These are phyloP conservation scores for Leucophenga varia DNA, from an alignment of 1,140 invertebrate species.

Conservation along the genomic window DNA sequence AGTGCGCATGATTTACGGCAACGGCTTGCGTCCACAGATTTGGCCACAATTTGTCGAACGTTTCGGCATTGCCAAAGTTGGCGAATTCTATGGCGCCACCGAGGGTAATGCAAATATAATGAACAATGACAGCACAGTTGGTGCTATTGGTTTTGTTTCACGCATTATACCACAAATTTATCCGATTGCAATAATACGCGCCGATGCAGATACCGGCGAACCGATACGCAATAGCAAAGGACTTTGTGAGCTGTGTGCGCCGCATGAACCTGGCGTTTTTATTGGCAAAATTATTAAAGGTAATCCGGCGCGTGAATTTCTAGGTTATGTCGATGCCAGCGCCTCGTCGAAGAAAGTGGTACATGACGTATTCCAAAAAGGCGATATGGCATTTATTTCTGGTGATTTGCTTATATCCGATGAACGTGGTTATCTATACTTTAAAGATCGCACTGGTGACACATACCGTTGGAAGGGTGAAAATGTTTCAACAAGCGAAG, in stretches of 20 bases:
- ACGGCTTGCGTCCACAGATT: conserved; percentile 92
- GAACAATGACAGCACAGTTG: conserved; percentile 88
- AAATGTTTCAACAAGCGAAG: conserved; percentile 97
- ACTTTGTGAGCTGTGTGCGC: conserved; percentile 72
- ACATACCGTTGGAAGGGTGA: conserved; percentile 98
- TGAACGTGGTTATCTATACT: conserved; percentile 91
- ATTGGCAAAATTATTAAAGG: conserved; percentile 91
- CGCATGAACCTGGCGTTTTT: conserved; percentile 92
- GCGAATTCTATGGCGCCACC: conserved; percentile 96
- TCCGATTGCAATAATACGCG: conserved; percentile 88
- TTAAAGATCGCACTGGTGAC: conserved; percentile 95
- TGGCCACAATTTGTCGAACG: conserved; percentile 90
- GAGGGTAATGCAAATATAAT: conserved; percentile 97
- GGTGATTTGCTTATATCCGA: conserved; percentile 92
- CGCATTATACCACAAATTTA: conserved; percentile 80
- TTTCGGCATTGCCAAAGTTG: conserved; percentile 82
- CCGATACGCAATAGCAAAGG: conserved; percentile 77
- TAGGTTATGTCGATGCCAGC: conserved; percentile 89
- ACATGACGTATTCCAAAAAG: conserved; percentile 82
- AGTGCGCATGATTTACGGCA: conserved; percentile 88
- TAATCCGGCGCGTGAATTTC: conserved; percentile 77
- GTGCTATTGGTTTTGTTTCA: conserved; percentile 94
- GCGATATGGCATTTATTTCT: conserved; percentile 90
- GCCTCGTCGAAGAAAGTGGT: conserved; percentile 94
- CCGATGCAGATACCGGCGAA: conserved; percentile 81